Conservation (phyloP, 2,113 vertebrate species). For the Illadopsis cleaveri region DNA sequence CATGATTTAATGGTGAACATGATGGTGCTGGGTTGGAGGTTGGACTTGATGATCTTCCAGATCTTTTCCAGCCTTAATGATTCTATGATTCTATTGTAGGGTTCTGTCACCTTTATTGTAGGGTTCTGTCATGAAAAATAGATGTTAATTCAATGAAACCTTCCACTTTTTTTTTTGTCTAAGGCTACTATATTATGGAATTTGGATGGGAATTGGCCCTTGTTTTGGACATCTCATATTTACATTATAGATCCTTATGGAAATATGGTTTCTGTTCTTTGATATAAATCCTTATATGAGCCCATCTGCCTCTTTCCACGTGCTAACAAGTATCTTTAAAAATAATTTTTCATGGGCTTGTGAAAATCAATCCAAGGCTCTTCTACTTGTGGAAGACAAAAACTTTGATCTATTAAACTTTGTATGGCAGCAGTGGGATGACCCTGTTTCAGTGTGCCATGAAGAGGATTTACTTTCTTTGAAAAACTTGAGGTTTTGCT, state of each 20-base stretch:
- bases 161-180: not conserved
- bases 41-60: not conserved
- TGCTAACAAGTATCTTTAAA: not conserved
- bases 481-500: not conserved
- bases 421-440: not conserved
- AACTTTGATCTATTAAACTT: not conserved
- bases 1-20: not conserved
- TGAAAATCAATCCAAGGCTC: not conserved
- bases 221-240: not conserved
- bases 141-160: not conserved
- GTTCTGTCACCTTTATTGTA: not conserved
- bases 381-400: not conserved
- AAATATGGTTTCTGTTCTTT: not conserved
- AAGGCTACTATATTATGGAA: not conserved
- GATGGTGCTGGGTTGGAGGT: not conserved
- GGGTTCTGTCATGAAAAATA: not conserved
- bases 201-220: not conserved
- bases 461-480: not conserved
- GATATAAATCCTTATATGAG: not conserved
- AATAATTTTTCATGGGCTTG: not conserved
- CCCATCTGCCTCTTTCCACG: not conserved
- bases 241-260: not conserved
- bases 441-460: rapidly evolving
- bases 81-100: not conserved
- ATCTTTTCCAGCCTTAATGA: not conserved